Conservation (phyloP, 2,113 vertebrate species). For the Corythoichthys haematopterus region DNA sequence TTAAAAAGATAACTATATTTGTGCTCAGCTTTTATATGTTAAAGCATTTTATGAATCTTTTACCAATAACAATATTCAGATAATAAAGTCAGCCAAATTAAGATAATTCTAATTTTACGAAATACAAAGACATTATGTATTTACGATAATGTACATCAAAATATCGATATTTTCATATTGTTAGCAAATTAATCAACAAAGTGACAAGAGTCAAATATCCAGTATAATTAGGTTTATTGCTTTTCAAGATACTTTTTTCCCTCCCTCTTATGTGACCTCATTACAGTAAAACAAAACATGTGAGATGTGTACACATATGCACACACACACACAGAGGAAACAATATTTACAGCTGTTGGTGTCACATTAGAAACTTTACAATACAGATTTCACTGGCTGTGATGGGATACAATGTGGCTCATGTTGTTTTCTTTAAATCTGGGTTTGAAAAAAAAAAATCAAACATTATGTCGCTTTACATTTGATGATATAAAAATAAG, state of each 20-base stretch:
- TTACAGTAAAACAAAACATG: conserved; percentile 75
- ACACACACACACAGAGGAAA: conserved; percentile 69
- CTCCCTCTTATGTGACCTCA: conserved; percentile 53
- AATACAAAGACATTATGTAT: not conserved
- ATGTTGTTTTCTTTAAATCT: conserved; percentile 13
- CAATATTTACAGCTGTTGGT: conserved; percentile 71
- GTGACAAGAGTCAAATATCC: conserved; percentile 55
- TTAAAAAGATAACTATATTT: too few species aligned
- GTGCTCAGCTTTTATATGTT: too few species aligned
- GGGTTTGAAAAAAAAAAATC: not conserved
- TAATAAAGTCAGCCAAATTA: not conserved
- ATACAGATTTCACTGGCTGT: conserved; percentile 58
- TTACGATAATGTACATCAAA: not conserved
- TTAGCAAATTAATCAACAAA: not conserved
- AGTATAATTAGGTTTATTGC: conserved; percentile 79
- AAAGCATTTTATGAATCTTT: too few species aligned
- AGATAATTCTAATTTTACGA: not conserved
- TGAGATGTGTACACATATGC: conserved; percentile 64
- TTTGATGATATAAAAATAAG: conserved; percentile 66
- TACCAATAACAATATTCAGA: too few species aligned
- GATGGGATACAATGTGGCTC: conserved; percentile 55
- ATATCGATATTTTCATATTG: not conserved
- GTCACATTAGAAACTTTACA: conserved; percentile 66
- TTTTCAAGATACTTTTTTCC: conserved; percentile 73
- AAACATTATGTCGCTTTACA: conserved; percentile 53